Evolutionary conservation across 2,888 invertebrate genomes (phyloP).

Genomic region (Acrocera orbiculus): DNA sequence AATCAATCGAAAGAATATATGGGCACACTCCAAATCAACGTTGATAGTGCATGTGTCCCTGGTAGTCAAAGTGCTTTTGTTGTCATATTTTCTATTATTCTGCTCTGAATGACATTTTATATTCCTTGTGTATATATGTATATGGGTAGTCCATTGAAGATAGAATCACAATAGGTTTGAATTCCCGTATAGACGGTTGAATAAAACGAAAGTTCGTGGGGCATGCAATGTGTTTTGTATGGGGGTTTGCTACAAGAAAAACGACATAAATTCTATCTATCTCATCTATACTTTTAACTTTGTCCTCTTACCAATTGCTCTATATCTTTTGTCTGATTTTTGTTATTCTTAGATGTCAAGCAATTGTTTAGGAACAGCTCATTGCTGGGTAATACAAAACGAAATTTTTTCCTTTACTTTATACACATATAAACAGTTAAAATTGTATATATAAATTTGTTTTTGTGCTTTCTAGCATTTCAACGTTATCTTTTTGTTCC

Average conservation of each 20-base stretch:
- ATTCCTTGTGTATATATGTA: conserved; percentile 5
- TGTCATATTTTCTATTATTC: conserved; percentile 9
- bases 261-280: conserved; percentile 7
- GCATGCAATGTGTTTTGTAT: background rate
- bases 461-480: conserved; percentile 2
- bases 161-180: conserved; percentile 6
- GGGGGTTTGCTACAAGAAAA: conserved; percentile 4
- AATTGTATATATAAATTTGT: conserved; percentile 1
- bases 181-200: conserved; percentile 3
- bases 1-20: no score
- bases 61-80: conserved; percentile 1
- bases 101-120: conserved; percentile 7
- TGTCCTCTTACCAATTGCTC: no score
- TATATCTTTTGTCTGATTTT: conserved; percentile 7
- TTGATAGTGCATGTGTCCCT: no score
- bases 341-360: conserved; percentile 7
- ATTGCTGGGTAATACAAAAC: conserved; percentile 1
- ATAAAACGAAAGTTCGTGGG: background rate
- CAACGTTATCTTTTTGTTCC: background rate
- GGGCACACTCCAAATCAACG: no score
- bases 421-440: no score
- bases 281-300: no score
- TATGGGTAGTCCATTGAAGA: conserved; percentile 7
- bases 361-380: conserved; percentile 6
- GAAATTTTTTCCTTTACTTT: conserved; percentile 1